These are phyloP conservation scores for Lysiphlebus fabarum DNA, from an alignment of 1,140 invertebrate genomes.

Conservation along the genomic window DNA sequence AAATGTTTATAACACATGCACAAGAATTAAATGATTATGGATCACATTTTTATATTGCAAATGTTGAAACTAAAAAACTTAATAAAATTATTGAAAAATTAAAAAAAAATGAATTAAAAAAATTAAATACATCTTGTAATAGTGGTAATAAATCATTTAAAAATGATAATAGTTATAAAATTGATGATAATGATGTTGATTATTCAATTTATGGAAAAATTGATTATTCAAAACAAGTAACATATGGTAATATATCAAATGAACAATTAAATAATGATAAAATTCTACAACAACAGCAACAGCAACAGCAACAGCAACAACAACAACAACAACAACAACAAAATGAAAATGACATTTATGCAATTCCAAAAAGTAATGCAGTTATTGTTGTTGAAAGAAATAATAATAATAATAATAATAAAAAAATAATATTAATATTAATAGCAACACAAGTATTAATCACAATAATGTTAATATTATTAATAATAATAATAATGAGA, in stretches of 20 bases:
- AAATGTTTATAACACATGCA: slow-evolving; percentile 67
- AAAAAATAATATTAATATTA: slow-evolving; percentile 25
- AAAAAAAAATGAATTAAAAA: slow-evolving; percentile 27
- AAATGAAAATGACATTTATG: slow-evolving; percentile 25
- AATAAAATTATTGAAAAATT: slow-evolving; percentile 40
- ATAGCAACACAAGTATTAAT: slow-evolving; percentile 27
- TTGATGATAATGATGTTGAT: slow-evolving; percentile 18
- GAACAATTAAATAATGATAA: slow-evolving; percentile 27
- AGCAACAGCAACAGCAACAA: slow-evolving; percentile 1
- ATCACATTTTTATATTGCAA: slow-evolving; percentile 70
- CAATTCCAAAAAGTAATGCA: slow-evolving; percentile 18
- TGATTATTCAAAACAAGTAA: slow-evolving; percentile 29
- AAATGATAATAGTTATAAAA: slow-evolving; percentile 32
- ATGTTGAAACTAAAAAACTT: slow-evolving; percentile 48
- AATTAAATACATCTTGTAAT: neutral
- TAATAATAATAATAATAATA: slow-evolving; percentile 28
- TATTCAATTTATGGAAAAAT: slow-evolving; percentile 30
- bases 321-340: slow-evolving; percentile 3
- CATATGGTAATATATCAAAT: slow-evolving; percentile 18
- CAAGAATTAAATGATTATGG: slow-evolving; percentile 70
- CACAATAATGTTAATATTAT: slow-evolving; percentile 30
- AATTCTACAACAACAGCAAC: too few species aligned
- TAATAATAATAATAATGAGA: slow-evolving; percentile 27
- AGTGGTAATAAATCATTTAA: slow-evolving; percentile 14
- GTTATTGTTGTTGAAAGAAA: slow-evolving; percentile 23